A percentile compares a stretch with the other conserved stretches of the same genome.
Evolutionary conservation across 2,888 invertebrate species (phyloP).

Genomic region (Spisula solida): DNA sequence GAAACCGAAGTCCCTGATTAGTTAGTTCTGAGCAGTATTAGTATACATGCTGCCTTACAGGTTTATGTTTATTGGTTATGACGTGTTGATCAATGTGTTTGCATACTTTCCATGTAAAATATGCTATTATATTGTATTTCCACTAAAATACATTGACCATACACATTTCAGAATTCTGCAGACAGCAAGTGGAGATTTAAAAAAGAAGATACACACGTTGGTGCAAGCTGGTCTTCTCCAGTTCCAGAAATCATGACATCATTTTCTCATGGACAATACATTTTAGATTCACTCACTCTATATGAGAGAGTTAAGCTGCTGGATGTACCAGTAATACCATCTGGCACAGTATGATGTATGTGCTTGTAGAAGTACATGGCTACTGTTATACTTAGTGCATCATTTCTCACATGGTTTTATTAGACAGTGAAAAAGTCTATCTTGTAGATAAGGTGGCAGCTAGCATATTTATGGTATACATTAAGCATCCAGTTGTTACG

Average conservation of each 20-base stretch:
- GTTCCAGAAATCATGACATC: constrained; percentile 60
- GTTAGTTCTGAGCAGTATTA: too few relatives aligned
- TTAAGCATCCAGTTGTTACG: too few relatives aligned
- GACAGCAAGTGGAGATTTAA: constrained; percentile 71
- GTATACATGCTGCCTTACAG: too few relatives aligned
- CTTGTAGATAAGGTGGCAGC: too few relatives aligned
- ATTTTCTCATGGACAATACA: not conserved
- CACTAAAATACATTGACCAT: not conserved
- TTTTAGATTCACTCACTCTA: not conserved
- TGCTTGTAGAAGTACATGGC: not conserved
- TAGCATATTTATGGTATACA: too few relatives aligned
- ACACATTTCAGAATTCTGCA: constrained; percentile 73
- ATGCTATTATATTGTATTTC: too few relatives aligned
- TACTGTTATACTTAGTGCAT: not conserved
- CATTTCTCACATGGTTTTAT: too few relatives aligned
- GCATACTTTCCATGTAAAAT: too few relatives aligned
- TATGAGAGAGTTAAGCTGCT: not conserved
- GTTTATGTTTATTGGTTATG: too few relatives aligned
- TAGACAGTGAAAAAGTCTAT: too few relatives aligned
- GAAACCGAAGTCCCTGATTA: too few relatives aligned
- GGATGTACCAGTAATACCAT: not conserved
- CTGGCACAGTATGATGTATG: not conserved
- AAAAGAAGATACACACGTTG: constrained; percentile 76
- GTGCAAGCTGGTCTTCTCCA: constrained; percentile 79
- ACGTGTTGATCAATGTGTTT: too few relatives aligned